Percentiles rank a stretch among this genome's conserved stretches.
Conservation (phyloP, 2,797 vertebrate species). For the Nothura maculosa region DNA sequence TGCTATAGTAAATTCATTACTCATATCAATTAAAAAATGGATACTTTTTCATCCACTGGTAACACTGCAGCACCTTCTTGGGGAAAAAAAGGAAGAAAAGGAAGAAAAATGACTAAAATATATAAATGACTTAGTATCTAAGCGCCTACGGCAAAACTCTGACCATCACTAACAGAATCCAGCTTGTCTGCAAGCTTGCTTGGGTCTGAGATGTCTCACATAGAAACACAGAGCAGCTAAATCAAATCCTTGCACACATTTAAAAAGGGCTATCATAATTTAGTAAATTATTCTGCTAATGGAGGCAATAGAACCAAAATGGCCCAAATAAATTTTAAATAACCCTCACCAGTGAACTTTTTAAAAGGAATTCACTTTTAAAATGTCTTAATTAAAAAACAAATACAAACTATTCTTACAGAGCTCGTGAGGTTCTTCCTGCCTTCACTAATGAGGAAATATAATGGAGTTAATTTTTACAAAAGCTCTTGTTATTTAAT, state of each 20-base stretch:
- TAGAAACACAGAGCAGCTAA: not conserved
- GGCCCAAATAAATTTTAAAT: not conserved
- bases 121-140: not conserved
- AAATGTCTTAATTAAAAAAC: slow-evolving; percentile 33
- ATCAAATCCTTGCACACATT: not conserved
- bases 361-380: not conserved
- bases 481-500: slow-evolving; percentile 24
- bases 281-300: not conserved
- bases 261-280: not conserved
- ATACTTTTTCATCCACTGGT: not conserved
- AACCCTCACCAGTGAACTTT: not conserved
- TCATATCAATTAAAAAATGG: not conserved
- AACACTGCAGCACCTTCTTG: not conserved
- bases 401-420: slow-evolving; percentile 19
- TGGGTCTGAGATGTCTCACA: not conserved
- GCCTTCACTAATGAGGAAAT: slow-evolving; percentile 20
- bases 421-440: not conserved
- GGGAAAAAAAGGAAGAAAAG: not conserved
- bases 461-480: slow-evolving; percentile 37
- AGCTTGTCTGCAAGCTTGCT: not conserved
- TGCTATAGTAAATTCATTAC: not conserved
- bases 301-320: not conserved
- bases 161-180: not conserved
- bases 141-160: not conserved
- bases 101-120: not conserved